A percentile compares a stretch with the other conserved stretches of the same genome.
Conservation (phyloP, 2,113 vertebrate species). For the Oryzias javanicus region DNA sequence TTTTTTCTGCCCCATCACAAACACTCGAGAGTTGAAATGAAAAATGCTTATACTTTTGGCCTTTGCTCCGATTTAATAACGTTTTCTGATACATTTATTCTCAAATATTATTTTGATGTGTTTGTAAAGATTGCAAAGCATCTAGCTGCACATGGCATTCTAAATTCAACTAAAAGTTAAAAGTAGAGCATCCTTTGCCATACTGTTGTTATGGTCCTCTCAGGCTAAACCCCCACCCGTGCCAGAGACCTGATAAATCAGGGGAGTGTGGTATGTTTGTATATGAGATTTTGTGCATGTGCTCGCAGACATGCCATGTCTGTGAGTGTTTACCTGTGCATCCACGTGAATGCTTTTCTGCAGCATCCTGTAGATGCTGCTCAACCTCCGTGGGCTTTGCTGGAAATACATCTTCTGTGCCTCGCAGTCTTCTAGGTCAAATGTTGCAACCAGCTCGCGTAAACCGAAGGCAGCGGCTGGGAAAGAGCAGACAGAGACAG, state of each 20-base stretch:
- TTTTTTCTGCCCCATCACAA: too few species aligned
- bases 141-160: slow-evolving; percentile 19
- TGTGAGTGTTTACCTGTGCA: slow-evolving; percentile 41
- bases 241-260: slow-evolving; percentile 61
- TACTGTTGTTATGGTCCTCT: slow-evolving; percentile 40
- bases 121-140: slow-evolving; percentile 19
- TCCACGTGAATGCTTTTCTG: slow-evolving; percentile 40
- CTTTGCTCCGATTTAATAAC: neutral
- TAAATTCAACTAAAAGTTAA: slow-evolving; percentile 35
- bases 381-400: neutral
- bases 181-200: slow-evolving; percentile 60
- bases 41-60: too few species aligned
- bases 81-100: neutral
- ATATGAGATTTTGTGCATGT: slow-evolving; percentile 13
- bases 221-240: slow-evolving; percentile 31
- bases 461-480: slow-evolving; percentile 53
- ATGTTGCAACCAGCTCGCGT: slow-evolving; percentile 58
- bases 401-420: slow-evolving; percentile 30
- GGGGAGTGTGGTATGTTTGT: slow-evolving; percentile 39
- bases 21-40: too few species aligned
- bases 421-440: slow-evolving; percentile 43
- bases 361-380: slow-evolving; percentile 22
- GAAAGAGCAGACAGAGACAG: slow-evolving; percentile 46
- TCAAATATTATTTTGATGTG: neutral
- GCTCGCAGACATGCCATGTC: slow-evolving; percentile 23